A percentile compares a stretch with the other conserved stretches of the same genome.
These are phyloP conservation scores for Agelas oroides DNA, from an alignment of 37 sponge, comb jelly and placozoan genomes.

Conservation along the genomic window DNA sequence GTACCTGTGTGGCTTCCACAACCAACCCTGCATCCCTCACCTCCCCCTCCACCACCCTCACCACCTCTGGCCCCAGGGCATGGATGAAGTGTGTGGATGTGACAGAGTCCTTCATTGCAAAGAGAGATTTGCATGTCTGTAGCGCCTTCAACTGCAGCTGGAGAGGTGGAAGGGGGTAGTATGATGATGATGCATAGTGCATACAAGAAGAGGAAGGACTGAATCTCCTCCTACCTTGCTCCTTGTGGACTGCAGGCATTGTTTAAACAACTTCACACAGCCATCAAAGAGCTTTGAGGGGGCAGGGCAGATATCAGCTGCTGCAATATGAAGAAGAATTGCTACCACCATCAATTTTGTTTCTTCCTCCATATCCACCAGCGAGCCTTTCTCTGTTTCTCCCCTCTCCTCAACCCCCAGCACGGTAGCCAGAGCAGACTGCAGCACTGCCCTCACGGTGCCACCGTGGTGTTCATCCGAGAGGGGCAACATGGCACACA, in stretches of 20 bases:
- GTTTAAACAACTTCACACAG: constrained; percentile 36
- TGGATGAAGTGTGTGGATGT: constrained; percentile 55
- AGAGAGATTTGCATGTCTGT: constrained; percentile 50
- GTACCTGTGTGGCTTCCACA: constrained; percentile 50
- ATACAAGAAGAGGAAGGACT: background rate
- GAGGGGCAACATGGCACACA: background rate
- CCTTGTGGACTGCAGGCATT: constrained; percentile 10
- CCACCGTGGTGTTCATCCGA: background rate
- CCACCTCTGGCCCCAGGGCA: constrained; percentile 57
- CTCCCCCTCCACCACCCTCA: constrained; percentile 40
- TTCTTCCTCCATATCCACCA: constrained; percentile 25
- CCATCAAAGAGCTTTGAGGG: constrained; percentile 27
- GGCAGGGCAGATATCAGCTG: constrained; percentile 24
- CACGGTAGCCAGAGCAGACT: constrained; percentile 39
- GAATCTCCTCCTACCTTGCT: constrained; percentile 28
- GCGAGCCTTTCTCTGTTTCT: background rate
- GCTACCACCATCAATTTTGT: constrained; percentile 34
- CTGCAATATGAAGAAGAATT: constrained; percentile 10
- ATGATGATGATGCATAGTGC: no score
- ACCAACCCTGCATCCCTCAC: constrained; percentile 10
- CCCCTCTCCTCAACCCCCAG: background rate
- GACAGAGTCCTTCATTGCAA: constrained; percentile 13
- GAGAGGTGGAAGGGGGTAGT: background rate
- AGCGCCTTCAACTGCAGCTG: constrained; percentile 68
- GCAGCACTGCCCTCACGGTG: background rate